Evolutionary conservation across 2,888 invertebrate genomes (phyloP), one percentile per base, ranked within the genome.

Genomic region (Syrphus vitripennis): DNA sequence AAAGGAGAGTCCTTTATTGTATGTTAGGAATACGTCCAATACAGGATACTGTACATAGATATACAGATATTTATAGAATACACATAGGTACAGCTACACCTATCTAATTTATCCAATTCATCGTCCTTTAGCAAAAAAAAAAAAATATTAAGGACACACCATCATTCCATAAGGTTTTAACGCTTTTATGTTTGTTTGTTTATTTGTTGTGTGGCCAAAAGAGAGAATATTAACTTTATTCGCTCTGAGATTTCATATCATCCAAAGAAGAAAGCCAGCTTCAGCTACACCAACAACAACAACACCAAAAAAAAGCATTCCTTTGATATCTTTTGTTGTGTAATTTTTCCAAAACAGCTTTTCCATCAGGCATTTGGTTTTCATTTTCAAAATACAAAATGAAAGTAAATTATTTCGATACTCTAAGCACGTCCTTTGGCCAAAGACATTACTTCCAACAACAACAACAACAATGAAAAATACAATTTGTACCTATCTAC

Each of bases 361-460:
- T 70, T 31, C 63, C 45, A 37, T 14, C 40, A 63, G 63, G 63
- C 53, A 70, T 80, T 10, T 42, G 42, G 74, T 59, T 45, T 31
- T 53, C 40, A 0, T 40, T 37, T 31, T 29, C 29, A 7, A n/a
- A n/a, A n/a, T 40, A 24, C 55, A 75, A 71, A 75, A 80, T 59
- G 42, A 80, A 80, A 80, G 50, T 42, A 76, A 80, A 80, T 80
- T 53, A 67, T 61, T 80, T 80, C 65, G 65, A 67, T 72, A 84
- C 80, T 59, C 84, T 19, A 59, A 67, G 71, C 84, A 84, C 84
- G 84, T 84, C 37, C 55, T 50, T 19, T 65, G 19, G 65, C 21
- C n/a, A 48, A 63, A 65, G 67, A 71, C 76, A 84, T 69, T 79
- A 76, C 76, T 53, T 63, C 55, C 37, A 6, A 31, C 19, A 19